Evolutionary conservation across 2,113 vertebrate species (phyloP).

Genomic region (Antigone vipio): DNA sequence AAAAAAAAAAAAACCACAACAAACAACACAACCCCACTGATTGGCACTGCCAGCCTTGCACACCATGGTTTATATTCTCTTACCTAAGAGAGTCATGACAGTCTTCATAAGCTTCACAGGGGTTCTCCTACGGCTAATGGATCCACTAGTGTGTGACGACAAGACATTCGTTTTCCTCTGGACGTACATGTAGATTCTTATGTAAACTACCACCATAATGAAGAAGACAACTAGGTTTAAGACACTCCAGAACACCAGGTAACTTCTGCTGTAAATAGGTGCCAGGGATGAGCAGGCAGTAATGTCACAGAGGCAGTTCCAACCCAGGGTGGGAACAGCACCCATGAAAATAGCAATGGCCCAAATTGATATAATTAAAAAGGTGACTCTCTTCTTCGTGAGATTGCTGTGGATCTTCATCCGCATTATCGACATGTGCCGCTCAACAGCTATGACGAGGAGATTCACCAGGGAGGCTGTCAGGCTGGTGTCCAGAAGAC

Average conservation of each 20-base stretch:
- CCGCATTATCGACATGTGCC: conserved; percentile 91
- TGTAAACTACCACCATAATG: conserved; percentile 91
- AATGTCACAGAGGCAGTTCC: conserved; percentile 95
- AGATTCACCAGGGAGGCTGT: conserved; percentile 92
- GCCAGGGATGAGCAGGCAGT: conserved; percentile 86
- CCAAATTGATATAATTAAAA: conserved; percentile 91
- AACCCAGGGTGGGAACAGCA: conserved; percentile 90
- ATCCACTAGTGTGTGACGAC: conserved; percentile 83
- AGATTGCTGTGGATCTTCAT: conserved; percentile 95
- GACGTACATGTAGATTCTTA: conserved; percentile 93
- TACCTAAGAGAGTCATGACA: conserved; percentile 95
- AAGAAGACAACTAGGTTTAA: conserved; percentile 91
- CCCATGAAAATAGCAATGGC: conserved; percentile 93
- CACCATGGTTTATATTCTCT: conserved; percentile 30
- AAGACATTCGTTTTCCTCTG: conserved; percentile 88
- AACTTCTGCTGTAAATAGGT: conserved; percentile 94
- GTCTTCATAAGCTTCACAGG: conserved; percentile 99
- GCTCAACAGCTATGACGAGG: conserved; percentile 92
- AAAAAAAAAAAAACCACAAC: background rate
- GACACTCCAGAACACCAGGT: conserved; percentile 92
- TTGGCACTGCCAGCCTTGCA: background rate
- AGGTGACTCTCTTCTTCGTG: conserved; percentile 90
- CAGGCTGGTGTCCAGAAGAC: conserved; percentile 90
- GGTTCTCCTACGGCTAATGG: conserved; percentile 88
- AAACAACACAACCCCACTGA: background rate